phyloP scores from a whole-genome alignment of 1,140 invertebrate genomes.

The Drosophila bifasciata region DNA sequence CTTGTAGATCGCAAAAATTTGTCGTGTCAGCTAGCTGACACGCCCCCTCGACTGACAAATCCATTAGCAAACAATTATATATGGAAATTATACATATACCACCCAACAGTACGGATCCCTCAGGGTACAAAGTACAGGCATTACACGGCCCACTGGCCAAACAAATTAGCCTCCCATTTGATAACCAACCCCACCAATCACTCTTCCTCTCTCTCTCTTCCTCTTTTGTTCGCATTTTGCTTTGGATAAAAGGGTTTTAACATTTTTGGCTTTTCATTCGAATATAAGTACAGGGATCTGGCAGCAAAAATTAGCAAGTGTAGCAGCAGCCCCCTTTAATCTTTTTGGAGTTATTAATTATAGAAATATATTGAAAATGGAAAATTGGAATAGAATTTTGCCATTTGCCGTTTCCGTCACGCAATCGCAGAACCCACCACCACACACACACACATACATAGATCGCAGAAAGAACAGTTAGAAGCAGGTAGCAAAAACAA shows the following conservation, averaged over 20 bases:
- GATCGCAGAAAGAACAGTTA: neutral
- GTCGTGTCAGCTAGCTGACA: constrained; percentile 6
- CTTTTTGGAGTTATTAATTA: constrained; percentile 30
- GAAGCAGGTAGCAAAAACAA: neutral
- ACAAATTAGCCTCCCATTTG: constrained; percentile 20
- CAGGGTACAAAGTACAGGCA: constrained; percentile 42
- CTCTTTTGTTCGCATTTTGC: constrained; percentile 1
- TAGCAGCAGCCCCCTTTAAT: constrained; percentile 6
- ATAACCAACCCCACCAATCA: neutral
- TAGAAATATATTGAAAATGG: no score
- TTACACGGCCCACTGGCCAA: constrained; percentile 45
- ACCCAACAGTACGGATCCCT: constrained; percentile 5
- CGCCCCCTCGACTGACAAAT: constrained; percentile 9
- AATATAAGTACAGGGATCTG: constrained; percentile 39
- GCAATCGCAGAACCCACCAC: no score
- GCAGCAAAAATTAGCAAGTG: constrained; percentile 24
- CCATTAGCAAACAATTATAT: constrained; percentile 23
- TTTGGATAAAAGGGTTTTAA: neutral
- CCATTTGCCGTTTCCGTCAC: no score
- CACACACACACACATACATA: no score
- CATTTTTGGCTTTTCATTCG: constrained; percentile 44
- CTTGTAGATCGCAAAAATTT: neutral
- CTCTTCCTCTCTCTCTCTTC: no score
- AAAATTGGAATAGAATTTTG: no score
- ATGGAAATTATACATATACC: constrained; percentile 24